A percentile compares a stretch with the other conserved stretches of the same genome.
phyloP scores from a whole-genome alignment of 2,113 vertebrate species.

The Caretta caretta region DNA sequence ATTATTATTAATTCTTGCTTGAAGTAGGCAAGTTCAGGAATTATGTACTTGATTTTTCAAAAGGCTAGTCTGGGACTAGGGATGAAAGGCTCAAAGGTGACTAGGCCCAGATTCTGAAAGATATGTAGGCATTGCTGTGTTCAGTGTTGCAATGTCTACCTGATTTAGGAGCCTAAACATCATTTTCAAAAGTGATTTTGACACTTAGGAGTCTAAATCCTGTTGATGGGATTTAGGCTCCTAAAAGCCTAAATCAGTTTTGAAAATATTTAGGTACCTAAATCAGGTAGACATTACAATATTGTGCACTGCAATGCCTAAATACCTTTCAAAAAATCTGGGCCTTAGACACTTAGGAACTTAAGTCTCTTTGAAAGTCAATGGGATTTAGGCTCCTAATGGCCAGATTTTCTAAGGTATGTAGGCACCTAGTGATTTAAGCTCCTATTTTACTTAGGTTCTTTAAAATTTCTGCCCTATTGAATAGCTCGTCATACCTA shows the following conservation, averaged over 20 bases:
- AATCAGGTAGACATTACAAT: no score
- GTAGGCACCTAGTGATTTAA: not conserved
- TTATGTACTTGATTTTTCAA: not conserved
- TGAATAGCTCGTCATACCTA: not conserved
- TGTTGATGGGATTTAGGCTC: not conserved
- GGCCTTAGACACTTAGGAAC: not conserved
- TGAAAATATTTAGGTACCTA: not conserved
- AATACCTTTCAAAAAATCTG: not conserved
- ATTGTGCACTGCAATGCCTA: not conserved
- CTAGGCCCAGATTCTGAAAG: not conserved
- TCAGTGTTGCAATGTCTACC: no score
- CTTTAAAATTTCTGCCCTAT: not conserved
- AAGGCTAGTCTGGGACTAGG: not conserved
- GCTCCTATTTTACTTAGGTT: not conserved
- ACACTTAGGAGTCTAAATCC: not conserved
- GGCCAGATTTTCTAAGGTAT: no score
- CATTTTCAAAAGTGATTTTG: rapidly evolving
- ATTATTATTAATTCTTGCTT: conserved; percentile 58
- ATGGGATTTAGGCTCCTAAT: not conserved
- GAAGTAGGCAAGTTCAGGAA: not conserved
- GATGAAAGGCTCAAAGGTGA: not conserved
- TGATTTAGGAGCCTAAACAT: no score
- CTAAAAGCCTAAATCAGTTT: not conserved
- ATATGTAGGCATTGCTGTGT: not conserved
- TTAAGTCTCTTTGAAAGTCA: not conserved